Percentiles rank a stretch among this genome's conserved stretches.
Conservation (phyloP, 2,888 invertebrate species). For the Apoderus coryli region DNA sequence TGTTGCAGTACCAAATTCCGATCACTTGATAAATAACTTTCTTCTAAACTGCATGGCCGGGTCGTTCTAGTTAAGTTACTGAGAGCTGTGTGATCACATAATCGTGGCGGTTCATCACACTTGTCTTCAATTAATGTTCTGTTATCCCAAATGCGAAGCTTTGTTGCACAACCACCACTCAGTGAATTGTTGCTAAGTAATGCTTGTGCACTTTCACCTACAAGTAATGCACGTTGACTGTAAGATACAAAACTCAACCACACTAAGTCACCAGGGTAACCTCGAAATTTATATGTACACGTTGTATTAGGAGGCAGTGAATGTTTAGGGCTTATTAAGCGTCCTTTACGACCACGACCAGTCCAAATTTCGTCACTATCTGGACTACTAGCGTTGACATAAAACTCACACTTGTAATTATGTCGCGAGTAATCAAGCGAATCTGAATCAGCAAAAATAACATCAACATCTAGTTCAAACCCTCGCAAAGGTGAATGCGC, state of each 20-base stretch:
- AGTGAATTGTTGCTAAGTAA: constrained; percentile 25
- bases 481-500: constrained; percentile 58
- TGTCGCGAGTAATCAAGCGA: constrained; percentile 67
- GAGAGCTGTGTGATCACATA: constrained; percentile 70
- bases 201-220: constrained; percentile 33
- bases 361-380: constrained; percentile 42
- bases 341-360: constrained; percentile 52
- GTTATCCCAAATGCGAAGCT: constrained; percentile 62
- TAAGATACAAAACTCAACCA: constrained; percentile 83
- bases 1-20: constrained; percentile 37
- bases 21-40: constrained; percentile 58
- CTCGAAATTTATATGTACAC: constrained; percentile 74
- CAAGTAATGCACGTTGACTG: constrained; percentile 59
- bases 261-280: constrained; percentile 61
- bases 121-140: constrained; percentile 51
- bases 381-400: constrained; percentile 58
- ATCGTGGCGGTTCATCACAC: constrained; percentile 63
- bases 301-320: constrained; percentile 75
- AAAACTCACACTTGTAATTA: constrained; percentile 48
- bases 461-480: constrained; percentile 76
- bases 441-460: constrained; percentile 77
- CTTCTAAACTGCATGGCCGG: constrained; percentile 62
- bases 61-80: constrained; percentile 59
- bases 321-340: constrained; percentile 65
- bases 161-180: constrained; percentile 46